Evolutionary conservation across 2,113 vertebrate genomes (phyloP), one percentile per base, ranked within the genome.

Genomic region (Varanus komodoensis): DNA sequence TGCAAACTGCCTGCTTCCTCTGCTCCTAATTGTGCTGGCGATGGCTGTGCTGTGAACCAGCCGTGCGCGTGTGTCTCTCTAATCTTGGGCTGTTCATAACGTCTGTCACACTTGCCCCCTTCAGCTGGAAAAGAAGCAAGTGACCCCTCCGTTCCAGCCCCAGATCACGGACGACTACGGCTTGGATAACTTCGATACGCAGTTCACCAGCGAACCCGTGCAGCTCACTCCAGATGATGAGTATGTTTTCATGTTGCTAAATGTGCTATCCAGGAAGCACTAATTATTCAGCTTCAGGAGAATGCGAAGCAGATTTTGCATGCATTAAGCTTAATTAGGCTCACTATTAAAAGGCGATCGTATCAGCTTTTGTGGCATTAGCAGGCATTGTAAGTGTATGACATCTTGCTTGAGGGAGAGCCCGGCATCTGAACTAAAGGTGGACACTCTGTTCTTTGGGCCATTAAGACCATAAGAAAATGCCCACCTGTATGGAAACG

Each of bases 201-300:
- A 99, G 98, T 99, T 99, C 97, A 99, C 99, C 96, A 99, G 99
- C 89, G 99, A 99, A 95, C 99, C 99, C 0, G 99, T 99, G 97
- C 99, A 99, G 98, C 98, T 99, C 93, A 99, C 99, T 68, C 99
- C 99, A 0, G 99, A 99, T 5, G 98, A 99, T 48, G 98, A 98
- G 99, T 99, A 96, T 93, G 99, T 96, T 80, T 21, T 54, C 4
- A 21, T 71, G 14, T 67, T 21, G 27, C 1, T 8, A 73, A 81
- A n/a, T 25, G 11, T 15, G 3, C 1, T 0, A 12, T 79, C 2
- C 71, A 27, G 48, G 19, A 7, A 32, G 17, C 71, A n/a, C 0
- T 0, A n/a, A 48, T 34, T 14, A 57, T 29, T 25, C 21, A 57
- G 69, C 8, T 64, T 77, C 34, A 8, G 17, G 7, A 5, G 0